Conservation (phyloP, 2,113 vertebrate species). For the Cnemophilus loriae region DNA sequence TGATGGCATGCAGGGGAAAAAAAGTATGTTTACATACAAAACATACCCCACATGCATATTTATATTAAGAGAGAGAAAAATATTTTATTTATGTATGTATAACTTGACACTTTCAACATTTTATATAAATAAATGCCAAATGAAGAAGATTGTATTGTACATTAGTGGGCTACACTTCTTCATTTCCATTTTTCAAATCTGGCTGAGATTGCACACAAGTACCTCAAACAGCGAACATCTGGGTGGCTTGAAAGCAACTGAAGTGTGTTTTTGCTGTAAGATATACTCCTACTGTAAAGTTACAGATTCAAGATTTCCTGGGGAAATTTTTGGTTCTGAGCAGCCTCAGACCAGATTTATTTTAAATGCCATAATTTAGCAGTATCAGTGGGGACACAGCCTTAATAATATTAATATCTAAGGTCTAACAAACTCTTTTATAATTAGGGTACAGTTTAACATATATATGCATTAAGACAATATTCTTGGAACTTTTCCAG, state of each 20-base stretch:
- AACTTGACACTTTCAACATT: neutral
- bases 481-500: slow-evolving; percentile 57
- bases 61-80: slow-evolving; percentile 14
- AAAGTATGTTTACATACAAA: neutral
- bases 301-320: neutral
- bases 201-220: neutral
- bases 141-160: neutral
- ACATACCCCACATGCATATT: neutral
- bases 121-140: slow-evolving; percentile 35
- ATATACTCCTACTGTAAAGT: neutral
- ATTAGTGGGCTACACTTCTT: neutral
- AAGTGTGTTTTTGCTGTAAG: neutral
- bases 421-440: neutral
- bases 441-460: slow-evolving; percentile 40
- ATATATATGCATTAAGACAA: neutral
- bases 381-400: neutral
- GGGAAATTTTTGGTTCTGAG: neutral
- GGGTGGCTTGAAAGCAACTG: neutral
- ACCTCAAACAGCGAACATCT: slow-evolving; percentile 29
- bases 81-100: neutral
- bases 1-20: neutral
- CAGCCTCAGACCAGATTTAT: neutral
- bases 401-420: neutral
- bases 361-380: neutral
- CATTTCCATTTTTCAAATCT: slow-evolving; percentile 10